These are phyloP conservation scores for Elanus axillaris DNA, from an alignment of 2,113 vertebrate species.

Conservation along the genomic window DNA sequence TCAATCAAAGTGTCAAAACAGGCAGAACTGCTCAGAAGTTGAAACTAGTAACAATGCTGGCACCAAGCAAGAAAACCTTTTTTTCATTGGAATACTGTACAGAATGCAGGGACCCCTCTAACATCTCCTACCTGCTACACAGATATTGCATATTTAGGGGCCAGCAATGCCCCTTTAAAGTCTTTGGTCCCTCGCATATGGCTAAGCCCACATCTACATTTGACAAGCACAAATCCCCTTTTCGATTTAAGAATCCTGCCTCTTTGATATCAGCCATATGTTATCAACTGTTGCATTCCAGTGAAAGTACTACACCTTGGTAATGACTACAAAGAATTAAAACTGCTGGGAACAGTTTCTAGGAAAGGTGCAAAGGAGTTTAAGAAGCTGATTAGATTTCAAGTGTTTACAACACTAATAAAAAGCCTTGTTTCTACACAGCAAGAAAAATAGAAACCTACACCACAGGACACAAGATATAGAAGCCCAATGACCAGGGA, in stretches of 20 bases:
- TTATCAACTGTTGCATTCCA: neutral
- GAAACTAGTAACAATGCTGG: neutral
- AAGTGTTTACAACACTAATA: neutral
- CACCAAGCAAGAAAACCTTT: neutral
- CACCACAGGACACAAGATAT: neutral
- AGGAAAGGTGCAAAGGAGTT: neutral
- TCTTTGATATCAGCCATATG: neutral
- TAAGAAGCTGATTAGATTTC: neutral
- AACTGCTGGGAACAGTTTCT: neutral
- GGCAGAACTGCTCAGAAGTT: neutral
- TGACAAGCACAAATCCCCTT: neutral
- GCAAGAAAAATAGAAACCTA: neutral
- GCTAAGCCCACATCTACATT: neutral
- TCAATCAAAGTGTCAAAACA: neutral
- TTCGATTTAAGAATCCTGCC: neutral
- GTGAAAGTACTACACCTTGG: neutral
- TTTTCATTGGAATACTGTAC: neutral
- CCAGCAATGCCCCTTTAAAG: neutral
- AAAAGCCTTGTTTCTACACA: neutral
- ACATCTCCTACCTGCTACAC: neutral
- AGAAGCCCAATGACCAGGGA: neutral
- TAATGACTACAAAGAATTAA: neutral
- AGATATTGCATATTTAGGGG: accelerated
- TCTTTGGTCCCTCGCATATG: neutral
- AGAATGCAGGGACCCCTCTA: neutral